Conservation (phyloP, 1,140 invertebrate genomes). For the Galendromus occidentalis region DNA sequence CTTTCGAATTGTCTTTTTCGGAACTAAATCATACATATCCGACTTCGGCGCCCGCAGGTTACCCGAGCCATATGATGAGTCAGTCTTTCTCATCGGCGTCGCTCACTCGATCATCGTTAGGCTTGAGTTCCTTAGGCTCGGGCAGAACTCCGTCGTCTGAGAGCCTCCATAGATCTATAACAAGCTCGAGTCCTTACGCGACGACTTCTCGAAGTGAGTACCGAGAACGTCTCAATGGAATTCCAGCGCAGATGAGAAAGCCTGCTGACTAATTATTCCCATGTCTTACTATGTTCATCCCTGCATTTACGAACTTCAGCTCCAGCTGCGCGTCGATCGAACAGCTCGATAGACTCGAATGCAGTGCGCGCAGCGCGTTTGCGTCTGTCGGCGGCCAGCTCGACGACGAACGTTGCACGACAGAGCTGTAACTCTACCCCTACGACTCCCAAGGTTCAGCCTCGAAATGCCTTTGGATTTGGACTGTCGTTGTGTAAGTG, state of each 20-base stretch:
- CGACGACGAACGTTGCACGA: no score
- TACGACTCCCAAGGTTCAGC: neutral
- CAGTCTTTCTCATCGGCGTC: conserved; percentile 7
- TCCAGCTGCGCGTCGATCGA: neutral
- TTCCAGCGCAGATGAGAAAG: neutral
- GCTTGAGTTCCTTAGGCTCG: neutral
- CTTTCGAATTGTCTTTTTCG: no score
- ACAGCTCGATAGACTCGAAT: conserved; percentile 6
- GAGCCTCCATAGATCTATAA: conserved; percentile 2
- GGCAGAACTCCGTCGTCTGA: neutral
- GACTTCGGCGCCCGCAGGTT: no score
- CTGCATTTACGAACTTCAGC: neutral
- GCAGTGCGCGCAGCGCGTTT: neutral
- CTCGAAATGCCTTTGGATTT: conserved; percentile 1
- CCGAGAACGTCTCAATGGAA: neutral
- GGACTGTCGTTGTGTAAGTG: neutral
- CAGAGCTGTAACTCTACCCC: neutral
- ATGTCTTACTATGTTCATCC: neutral
- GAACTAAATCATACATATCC: no score
- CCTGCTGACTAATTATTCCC: neutral
- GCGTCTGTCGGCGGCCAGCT: neutral
- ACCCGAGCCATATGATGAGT: neutral
- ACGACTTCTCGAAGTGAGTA: neutral
- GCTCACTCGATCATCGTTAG: neutral
- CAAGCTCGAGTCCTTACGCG: neutral